These are phyloP conservation scores for Sorex fumeus DNA, from an alignment of 2,113 vertebrate genomes.

Conservation along the genomic window DNA sequence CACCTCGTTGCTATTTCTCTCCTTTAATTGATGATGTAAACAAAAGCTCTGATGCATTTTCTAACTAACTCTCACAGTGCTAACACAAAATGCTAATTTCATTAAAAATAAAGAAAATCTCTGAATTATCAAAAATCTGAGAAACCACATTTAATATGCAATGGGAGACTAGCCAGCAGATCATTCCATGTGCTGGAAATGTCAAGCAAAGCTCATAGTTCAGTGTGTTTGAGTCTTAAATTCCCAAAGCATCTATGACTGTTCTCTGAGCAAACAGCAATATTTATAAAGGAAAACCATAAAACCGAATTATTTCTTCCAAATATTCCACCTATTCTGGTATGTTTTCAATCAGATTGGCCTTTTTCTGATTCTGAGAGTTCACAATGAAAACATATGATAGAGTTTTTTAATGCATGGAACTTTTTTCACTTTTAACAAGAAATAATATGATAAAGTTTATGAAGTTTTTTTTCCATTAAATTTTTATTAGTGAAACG, in stretches of 20 bases:
- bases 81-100: not conserved
- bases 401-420: constrained; percentile 5
- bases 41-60: not conserved
- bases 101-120: not conserved
- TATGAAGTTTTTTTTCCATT: not conserved
- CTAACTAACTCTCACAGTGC: not conserved
- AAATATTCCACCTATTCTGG: constrained; percentile 75
- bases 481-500: too few relatives aligned
- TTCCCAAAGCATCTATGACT: constrained; percentile 9
- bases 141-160: not conserved
- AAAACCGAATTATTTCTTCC: constrained; percentile 74
- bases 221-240: constrained; percentile 11
- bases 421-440: constrained; percentile 49
- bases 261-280: constrained; percentile 68
- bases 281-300: constrained; percentile 73
- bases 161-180: not conserved
- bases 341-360: constrained; percentile 70
- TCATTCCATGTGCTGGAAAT: not conserved
- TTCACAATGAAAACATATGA: constrained; percentile 39
- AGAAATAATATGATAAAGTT: not conserved
- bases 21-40: not conserved
- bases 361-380: constrained; percentile 42
- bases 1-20: not conserved
- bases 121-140: constrained; percentile 15
- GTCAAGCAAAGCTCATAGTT: not conserved